A percentile compares a stretch with the other conserved stretches of the same genome.
phyloP scores from a whole-genome alignment of 2,797 vertebrate genomes.

The Acanthopagrus latus region DNA sequence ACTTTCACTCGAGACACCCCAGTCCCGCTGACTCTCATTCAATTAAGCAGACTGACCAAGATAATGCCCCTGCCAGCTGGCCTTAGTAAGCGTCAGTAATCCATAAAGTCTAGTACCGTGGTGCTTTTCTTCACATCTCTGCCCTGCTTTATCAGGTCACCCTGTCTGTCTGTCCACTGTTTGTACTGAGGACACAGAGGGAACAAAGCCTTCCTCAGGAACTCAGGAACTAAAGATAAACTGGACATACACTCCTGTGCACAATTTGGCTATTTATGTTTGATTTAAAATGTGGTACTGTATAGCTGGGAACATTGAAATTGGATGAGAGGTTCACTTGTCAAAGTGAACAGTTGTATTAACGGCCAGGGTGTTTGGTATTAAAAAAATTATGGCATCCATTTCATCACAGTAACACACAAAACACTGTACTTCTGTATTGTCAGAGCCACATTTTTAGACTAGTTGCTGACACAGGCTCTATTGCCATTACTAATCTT shows the following conservation, averaged over 20 bases:
- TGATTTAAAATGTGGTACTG: background rate
- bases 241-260: slow-evolving; percentile 1
- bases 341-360: background rate
- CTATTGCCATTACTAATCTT: slow-evolving; percentile 1
- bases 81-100: slow-evolving; percentile 79
- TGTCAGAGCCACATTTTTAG: background rate
- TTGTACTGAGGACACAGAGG: slow-evolving; percentile 44
- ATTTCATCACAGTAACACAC: slow-evolving; percentile 7
- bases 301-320: background rate
- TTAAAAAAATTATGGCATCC: background rate
- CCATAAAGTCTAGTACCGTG: slow-evolving; percentile 71
- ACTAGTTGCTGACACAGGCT: background rate
- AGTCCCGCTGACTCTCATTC: slow-evolving; percentile 78
- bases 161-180: slow-evolving; percentile 49
- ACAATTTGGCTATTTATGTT: background rate
- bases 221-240: slow-evolving; percentile 9
- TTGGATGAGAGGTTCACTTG: background rate
- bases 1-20: slow-evolving; percentile 79
- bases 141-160: slow-evolving; percentile 58
- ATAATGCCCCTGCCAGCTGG: slow-evolving; percentile 81
- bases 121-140: slow-evolving; percentile 68
- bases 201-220: slow-evolving; percentile 24
- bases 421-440: slow-evolving; percentile 20
- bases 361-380: background rate
- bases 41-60: slow-evolving; percentile 79